phyloP scores from a whole-genome alignment of 2,888 invertebrate genomes.

The Osmoderma eremita region DNA sequence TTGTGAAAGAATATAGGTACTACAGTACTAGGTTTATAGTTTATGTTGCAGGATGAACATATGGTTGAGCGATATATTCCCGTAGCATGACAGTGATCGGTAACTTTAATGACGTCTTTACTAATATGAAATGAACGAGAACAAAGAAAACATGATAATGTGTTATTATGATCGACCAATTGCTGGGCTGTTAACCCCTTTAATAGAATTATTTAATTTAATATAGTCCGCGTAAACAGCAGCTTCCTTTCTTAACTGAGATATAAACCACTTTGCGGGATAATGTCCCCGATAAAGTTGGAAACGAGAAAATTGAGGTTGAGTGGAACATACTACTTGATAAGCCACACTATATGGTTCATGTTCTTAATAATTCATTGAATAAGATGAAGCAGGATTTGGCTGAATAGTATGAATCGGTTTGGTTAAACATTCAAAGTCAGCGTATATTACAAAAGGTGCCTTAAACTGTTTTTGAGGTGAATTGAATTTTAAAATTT shows the following conservation, averaged over 20 bases:
- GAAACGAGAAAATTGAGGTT: slow-evolving; percentile 1
- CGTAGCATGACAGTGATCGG: slow-evolving; percentile 9
- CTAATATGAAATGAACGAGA: neutral
- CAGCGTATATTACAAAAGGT: slow-evolving; percentile 23
- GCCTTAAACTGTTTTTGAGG: slow-evolving; percentile 10
- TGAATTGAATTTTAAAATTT: slow-evolving; percentile 8
- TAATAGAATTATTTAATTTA: slow-evolving; percentile 5
- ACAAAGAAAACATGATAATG: neutral
- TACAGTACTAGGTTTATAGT: neutral
- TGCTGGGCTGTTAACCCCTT: neutral
- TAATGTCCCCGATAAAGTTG: slow-evolving; percentile 8
- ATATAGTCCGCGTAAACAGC: neutral
- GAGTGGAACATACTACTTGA: slow-evolving; percentile 16
- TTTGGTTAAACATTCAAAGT: slow-evolving; percentile 34
- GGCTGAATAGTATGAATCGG: neutral
- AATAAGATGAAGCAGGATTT: neutral
- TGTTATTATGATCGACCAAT: neutral
- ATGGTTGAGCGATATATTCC: neutral
- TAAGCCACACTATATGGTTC: slow-evolving; percentile 16
- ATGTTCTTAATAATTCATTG: slow-evolving; percentile 18
- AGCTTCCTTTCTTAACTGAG: slow-evolving; percentile 12
- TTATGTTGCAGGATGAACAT: neutral
- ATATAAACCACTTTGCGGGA: slow-evolving; percentile 32
- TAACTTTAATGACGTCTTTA: neutral
- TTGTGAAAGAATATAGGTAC: slow-evolving; percentile 24